Percentiles rank a stretch among this genome's conserved stretches.
phyloP scores from a whole-genome alignment of 1,140 invertebrate species.

The Cotesia vestalis region DNA sequence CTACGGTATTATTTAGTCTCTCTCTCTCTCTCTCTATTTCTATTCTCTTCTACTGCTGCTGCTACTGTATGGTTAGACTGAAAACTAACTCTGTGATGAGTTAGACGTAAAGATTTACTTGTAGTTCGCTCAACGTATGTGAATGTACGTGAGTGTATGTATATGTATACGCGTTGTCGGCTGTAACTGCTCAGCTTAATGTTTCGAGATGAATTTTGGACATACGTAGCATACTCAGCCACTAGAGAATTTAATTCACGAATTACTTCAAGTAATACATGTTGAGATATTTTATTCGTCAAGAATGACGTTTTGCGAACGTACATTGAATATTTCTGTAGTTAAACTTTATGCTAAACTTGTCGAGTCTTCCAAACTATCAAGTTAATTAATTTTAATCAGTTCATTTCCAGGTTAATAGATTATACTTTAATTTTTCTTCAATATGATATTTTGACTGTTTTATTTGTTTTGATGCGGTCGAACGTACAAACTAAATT shows the following conservation, averaged over 20 bases:
- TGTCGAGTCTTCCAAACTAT: neutral
- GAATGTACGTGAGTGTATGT: too few relatives aligned
- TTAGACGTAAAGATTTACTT: slow-evolving; percentile 4
- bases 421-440: too few relatives aligned
- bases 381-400: too few relatives aligned
- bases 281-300: slow-evolving; percentile 13
- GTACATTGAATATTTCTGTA: slow-evolving; percentile 2
- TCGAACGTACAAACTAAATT: too few relatives aligned
- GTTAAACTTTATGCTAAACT: neutral
- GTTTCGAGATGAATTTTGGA: slow-evolving; percentile 24
- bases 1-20: too few relatives aligned
- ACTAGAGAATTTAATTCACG: slow-evolving; percentile 19
- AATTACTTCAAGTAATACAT: slow-evolving; percentile 22
- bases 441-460: too few relatives aligned
- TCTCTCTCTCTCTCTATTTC: too few relatives aligned
- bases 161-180: too few relatives aligned
- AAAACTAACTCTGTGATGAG: slow-evolving; percentile 17
- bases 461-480: too few relatives aligned
- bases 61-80: neutral
- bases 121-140: too few relatives aligned
- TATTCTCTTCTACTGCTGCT: neutral
- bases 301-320: slow-evolving; percentile 1
- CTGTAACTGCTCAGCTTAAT: slow-evolving; percentile 8
- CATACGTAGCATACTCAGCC: slow-evolving; percentile 29
- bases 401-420: too few relatives aligned